Evolutionary conservation across 2,797 vertebrate genomes (phyloP).

Genomic region (Prionace glauca): DNA sequence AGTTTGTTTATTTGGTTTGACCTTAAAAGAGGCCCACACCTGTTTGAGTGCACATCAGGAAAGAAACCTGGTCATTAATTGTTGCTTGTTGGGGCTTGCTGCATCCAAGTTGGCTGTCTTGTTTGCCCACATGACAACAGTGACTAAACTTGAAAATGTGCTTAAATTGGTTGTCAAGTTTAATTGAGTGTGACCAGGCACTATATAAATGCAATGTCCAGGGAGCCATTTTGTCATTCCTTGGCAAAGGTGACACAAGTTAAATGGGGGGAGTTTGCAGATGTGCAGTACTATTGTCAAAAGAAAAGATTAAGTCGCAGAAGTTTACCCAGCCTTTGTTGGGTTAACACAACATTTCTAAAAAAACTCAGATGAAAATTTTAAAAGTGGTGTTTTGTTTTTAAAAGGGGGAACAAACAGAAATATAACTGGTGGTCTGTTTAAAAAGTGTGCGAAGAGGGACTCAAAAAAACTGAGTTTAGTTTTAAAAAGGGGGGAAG

Average conservation of each 20-base stretch:
- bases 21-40: too few relatives aligned
- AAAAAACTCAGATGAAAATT: neutral
- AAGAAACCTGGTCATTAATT: neutral
- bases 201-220: neutral
- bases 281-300: neutral
- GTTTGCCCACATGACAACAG: neutral
- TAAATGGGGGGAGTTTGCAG: neutral
- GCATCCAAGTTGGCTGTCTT: neutral
- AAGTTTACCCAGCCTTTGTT: neutral
- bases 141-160: neutral
- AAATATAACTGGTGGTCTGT: neutral
- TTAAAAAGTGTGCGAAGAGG: neutral
- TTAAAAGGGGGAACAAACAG: neutral
- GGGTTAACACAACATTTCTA: neutral
- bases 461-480: neutral
- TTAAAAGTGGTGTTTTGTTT: too few relatives aligned
- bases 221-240: neutral
- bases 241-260: neutral
- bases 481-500: too few relatives aligned
- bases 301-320: neutral
- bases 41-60: neutral
- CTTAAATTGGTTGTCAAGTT: too few relatives aligned
- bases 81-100: neutral
- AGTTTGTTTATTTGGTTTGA: too few relatives aligned
- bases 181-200: neutral